Evolutionary conservation across 2,113 vertebrate genomes (phyloP).

Genomic region (Atlantisia rogersi): DNA sequence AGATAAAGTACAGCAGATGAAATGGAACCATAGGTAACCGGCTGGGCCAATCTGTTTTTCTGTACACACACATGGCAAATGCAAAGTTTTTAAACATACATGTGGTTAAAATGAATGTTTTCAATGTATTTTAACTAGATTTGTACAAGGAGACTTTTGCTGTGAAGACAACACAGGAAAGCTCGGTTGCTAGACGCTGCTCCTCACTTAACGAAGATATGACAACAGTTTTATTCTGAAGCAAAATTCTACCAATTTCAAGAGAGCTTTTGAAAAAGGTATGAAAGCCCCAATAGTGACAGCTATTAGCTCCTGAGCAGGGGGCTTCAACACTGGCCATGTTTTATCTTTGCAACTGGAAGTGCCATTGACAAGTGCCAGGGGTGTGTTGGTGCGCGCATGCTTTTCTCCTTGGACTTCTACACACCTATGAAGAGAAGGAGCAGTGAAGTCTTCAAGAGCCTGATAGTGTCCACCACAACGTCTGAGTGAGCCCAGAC

Average conservation of each 20-base stretch:
- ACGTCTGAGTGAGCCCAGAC: not conserved
- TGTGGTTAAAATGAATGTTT: not conserved
- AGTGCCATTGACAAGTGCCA: not conserved
- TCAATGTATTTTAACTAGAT: not conserved
- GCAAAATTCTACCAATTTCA: not conserved
- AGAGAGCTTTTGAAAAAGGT: not conserved
- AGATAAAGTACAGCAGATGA: not conserved
- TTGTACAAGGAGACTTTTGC: not conserved
- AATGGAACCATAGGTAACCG: not conserved
- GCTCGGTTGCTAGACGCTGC: not conserved
- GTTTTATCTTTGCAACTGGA: not conserved
- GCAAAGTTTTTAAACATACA: not conserved
- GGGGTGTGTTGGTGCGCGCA: not conserved
- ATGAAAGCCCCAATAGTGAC: not conserved
- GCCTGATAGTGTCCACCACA: not conserved
- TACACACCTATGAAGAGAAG: not conserved
- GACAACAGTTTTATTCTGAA: not conserved
- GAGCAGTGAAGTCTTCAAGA: not conserved
- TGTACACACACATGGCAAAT: not conserved
- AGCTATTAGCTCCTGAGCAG: not conserved
- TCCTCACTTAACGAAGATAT: not conserved
- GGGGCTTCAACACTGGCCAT: not conserved
- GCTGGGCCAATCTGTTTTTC: not conserved
- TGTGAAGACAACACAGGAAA: conserved; percentile 11
- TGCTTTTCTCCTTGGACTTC: not conserved